Conservation (phyloP, 1,140 invertebrate species). For the Brachionus paranguensis region DNA sequence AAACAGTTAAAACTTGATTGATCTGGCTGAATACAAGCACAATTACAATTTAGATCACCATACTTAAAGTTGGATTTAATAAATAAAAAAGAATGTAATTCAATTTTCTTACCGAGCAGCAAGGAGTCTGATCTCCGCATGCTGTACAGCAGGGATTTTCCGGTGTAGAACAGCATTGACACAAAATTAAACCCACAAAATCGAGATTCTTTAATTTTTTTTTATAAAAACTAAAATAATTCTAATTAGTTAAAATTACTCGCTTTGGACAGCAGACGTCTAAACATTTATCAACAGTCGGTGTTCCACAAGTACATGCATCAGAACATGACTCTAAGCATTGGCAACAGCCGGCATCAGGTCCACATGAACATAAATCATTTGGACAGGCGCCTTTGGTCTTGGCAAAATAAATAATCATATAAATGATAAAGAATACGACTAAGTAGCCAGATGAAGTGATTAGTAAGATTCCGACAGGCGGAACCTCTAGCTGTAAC, state of each 20-base stretch:
- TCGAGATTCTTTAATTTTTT: slow-evolving; percentile 15
- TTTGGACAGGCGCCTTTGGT: slow-evolving; percentile 25
- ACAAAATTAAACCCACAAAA: slow-evolving; percentile 33
- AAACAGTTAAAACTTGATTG: background rate
- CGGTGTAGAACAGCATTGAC: background rate
- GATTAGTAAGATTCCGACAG: slow-evolving; percentile 14
- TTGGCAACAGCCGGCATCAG: slow-evolving; percentile 23
- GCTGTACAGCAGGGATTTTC: background rate
- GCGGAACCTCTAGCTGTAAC: background rate
- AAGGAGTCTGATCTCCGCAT: slow-evolving; percentile 6
- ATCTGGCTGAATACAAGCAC: slow-evolving; percentile 38
- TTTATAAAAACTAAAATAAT: background rate
- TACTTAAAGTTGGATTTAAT: background rate
- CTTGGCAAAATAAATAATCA: slow-evolving; percentile 5
- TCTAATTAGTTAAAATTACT: background rate
- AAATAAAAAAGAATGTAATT: background rate
- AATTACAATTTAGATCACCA: slow-evolving; percentile 38
- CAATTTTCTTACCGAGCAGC: background rate
- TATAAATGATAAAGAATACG: slow-evolving; percentile 6
- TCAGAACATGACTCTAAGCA: slow-evolving; percentile 31
- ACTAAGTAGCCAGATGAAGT: slow-evolving; percentile 14
- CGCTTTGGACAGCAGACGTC: slow-evolving; percentile 22
- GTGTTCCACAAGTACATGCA: slow-evolving; percentile 30
- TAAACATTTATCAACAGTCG: slow-evolving; percentile 6
- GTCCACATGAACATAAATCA: slow-evolving; percentile 30